Evolutionary conservation across 2,113 vertebrate genomes (phyloP), one percentile per base, ranked within the genome.

Genomic region (Oplegnathus fasciatus): DNA sequence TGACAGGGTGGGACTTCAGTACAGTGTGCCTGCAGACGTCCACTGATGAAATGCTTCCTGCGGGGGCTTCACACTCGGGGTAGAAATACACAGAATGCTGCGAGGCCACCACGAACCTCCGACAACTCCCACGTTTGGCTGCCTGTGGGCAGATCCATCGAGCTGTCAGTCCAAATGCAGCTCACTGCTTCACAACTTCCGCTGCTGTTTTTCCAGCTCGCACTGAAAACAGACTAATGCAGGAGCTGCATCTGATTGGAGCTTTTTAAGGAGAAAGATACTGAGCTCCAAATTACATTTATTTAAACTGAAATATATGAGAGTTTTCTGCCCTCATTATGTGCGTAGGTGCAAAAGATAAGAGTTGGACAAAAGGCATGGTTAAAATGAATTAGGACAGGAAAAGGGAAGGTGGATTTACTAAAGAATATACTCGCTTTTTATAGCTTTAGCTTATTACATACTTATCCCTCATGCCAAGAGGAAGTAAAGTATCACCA

Each of bases 111-210:
- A 2, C 1, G 78, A 79, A 14, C 17, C 61, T 54, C 30, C 20
- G 48, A 76, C 24, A 62, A 70, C 74, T 67, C 84, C 66, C 73
- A 83, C 68, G 70, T 80, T 14, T 6, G 17, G 78, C 74, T 28
- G 70, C 76, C 79, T 65, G 88, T 83, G 42, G 82, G 88, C 73
- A 62, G 79, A 87, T 64, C 34, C 88, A 68, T 67, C 18, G n/a
- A 76, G 85, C 77, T 72, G 87, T 90, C 89, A 68, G 42, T 84
- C 85, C 73, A 20, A 69, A 61, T 65, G 6, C 64, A 40, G n/a
- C 22, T 52, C 54, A 13, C 70, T 13, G 57, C 57, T n/a, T n/a
- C n/a, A n/a, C n/a, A n/a, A 61, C 79, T 71, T 30, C 57, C 48
- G 15, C 52, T 26, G 9, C 58, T 50, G 42, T 72, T 57, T 44